Percentiles rank a stretch among this genome's conserved stretches.
Conservation (phyloP, 1,140 invertebrate genomes). For the Drosophila albomicans region DNA sequence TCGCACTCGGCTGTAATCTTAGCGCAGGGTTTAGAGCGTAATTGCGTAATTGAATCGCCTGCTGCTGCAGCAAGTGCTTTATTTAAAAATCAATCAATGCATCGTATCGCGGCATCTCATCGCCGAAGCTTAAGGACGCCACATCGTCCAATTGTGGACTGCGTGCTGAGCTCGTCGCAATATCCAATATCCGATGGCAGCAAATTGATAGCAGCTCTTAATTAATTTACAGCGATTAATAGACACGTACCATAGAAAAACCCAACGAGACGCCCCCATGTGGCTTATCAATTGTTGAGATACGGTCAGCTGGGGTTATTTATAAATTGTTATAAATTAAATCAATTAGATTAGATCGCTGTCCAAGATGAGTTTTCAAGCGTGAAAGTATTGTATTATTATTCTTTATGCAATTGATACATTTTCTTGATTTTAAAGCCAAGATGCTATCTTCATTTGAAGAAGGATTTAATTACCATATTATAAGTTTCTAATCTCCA, state of each 20-base stretch:
- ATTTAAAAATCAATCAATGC: slow-evolving; percentile 74
- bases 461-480: too few species aligned
- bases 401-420: too few species aligned
- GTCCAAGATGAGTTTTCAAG: not conserved
- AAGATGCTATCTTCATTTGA: too few species aligned
- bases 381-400: too few species aligned
- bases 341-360: slow-evolving; percentile 12
- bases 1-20: not conserved
- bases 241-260: slow-evolving; percentile 37
- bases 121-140: slow-evolving; percentile 31
- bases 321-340: slow-evolving; percentile 28
- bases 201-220: slow-evolving; percentile 71
- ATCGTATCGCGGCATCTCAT: slow-evolving; percentile 44
- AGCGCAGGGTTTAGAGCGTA: slow-evolving; percentile 18
- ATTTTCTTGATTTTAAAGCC: too few species aligned
- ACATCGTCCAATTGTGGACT: slow-evolving; percentile 7
- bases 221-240: slow-evolving; percentile 59
- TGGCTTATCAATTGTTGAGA: slow-evolving; percentile 37
- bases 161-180: slow-evolving; percentile 47
- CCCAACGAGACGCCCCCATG: slow-evolving; percentile 5
- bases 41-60: slow-evolving; percentile 72
- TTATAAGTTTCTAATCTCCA: too few species aligned
- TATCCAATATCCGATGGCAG: slow-evolving; percentile 39
- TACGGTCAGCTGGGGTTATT: slow-evolving; percentile 21
- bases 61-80: slow-evolving; percentile 28